Conservation (phyloP, 2,888 invertebrate genomes). For the Himalopsyche kuldschensis region DNA sequence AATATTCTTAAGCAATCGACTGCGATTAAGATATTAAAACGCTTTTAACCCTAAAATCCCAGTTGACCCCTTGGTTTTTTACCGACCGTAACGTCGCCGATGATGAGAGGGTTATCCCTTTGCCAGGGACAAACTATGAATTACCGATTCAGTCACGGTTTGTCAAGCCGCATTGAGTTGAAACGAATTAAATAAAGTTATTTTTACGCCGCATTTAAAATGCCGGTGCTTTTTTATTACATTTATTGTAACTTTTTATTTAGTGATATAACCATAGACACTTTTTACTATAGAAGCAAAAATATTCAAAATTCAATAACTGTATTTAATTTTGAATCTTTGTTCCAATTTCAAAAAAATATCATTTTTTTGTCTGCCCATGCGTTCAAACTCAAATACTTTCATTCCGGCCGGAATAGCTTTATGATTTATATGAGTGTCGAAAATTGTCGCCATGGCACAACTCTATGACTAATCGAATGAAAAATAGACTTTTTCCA, state of each 20-base stretch:
- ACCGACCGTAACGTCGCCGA: not conserved
- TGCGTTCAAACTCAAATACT: not conserved
- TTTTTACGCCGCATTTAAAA: constrained; percentile 17
- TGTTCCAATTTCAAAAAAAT: no score
- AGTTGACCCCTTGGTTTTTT: not conserved
- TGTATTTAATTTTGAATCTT: no score
- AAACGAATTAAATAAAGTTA: constrained; percentile 23
- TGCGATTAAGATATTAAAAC: not conserved
- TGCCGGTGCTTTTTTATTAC: not conserved
- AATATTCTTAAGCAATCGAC: not conserved
- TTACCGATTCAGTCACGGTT: constrained; percentile 29
- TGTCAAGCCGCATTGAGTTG: constrained; percentile 19
- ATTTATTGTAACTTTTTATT: not conserved
- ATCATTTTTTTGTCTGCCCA: not conserved
- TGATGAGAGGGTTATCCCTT: not conserved
- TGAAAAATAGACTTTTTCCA: not conserved
- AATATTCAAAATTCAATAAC: no score
- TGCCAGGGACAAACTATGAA: constrained; percentile 23
- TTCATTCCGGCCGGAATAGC: not conserved
- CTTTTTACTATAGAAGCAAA: no score
- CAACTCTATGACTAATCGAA: not conserved
- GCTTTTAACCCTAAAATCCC: not conserved
- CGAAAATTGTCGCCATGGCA: constrained; percentile 8
- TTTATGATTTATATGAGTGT: not conserved
- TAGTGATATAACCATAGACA: no score